Evolutionary conservation across 2,113 vertebrate genomes (phyloP).

Genomic region (Perca fluviatilis): DNA sequence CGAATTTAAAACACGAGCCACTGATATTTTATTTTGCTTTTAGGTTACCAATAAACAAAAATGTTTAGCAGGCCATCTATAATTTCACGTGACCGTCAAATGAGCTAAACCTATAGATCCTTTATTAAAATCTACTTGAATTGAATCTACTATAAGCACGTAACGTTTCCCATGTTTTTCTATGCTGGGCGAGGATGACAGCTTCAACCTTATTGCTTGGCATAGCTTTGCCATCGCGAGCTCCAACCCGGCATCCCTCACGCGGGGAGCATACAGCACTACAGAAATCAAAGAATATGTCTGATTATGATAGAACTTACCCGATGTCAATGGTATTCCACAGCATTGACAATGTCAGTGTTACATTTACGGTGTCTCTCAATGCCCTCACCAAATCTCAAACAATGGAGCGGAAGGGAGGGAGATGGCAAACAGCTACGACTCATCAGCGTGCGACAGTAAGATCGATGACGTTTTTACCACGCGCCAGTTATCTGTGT

Average conservation of each 20-base stretch:
- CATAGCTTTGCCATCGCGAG: conserved; percentile 2
- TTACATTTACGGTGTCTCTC: neutral
- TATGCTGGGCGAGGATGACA: conserved; percentile 33
- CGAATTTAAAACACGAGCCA: too few relatives aligned
- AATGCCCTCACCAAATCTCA: conserved; percentile 24
- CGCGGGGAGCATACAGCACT: neutral
- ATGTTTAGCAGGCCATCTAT: neutral
- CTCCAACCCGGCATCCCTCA: neutral
- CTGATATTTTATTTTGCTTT: neutral
- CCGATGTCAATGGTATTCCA: conserved; percentile 40
- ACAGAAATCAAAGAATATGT: neutral
- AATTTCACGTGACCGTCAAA: neutral
- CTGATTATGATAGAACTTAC: conserved; percentile 30
- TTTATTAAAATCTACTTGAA: neutral
- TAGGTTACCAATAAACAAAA: neutral
- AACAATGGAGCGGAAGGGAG: conserved; percentile 64
- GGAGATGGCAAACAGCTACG: neutral
- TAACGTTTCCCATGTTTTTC: neutral
- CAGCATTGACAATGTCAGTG: conserved; percentile 22
- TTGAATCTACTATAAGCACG: neutral
- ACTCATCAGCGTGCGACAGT: conserved; percentile 48
- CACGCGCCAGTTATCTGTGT: conserved; percentile 63
- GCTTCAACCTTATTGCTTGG: conserved; percentile 6
- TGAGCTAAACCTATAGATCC: neutral
- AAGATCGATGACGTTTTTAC: conserved; percentile 25